A percentile compares a stretch with the other conserved stretches of the same genome.
phyloP scores from a whole-genome alignment of 2,113 vertebrate genomes.

The Nesogale talazaci region DNA sequence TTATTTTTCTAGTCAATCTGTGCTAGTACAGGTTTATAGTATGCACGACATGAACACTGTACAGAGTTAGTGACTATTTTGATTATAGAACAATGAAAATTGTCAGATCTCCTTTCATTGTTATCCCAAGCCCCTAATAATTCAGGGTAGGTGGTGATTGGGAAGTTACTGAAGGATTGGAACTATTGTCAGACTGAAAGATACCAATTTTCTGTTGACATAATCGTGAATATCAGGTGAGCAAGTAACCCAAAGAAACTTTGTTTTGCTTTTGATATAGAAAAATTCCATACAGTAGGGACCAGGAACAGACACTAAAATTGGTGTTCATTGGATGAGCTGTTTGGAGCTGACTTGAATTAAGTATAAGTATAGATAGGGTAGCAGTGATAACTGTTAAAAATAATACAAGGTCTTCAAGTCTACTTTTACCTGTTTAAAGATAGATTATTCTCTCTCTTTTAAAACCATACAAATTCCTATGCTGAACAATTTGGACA shows the following conservation, averaged over 20 bases:
- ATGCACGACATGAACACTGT: background rate
- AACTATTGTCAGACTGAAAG: background rate
- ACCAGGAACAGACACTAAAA: background rate
- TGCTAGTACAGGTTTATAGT: background rate
- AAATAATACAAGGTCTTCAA: background rate
- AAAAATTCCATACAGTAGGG: background rate
- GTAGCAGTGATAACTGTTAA: accelerated
- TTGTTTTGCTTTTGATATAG: background rate
- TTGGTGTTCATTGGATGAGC: background rate
- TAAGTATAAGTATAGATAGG: accelerated
- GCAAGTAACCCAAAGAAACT: background rate
- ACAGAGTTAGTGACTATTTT: background rate
- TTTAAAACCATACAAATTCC: background rate
- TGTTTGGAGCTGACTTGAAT: background rate
- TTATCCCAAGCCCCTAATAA: background rate
- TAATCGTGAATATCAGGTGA: background rate
- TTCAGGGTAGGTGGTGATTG: background rate
- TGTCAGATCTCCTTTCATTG: background rate
- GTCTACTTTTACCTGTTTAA: background rate
- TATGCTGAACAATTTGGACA: background rate
- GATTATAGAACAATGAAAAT: background rate
- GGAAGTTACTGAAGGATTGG: background rate
- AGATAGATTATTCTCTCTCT: background rate
- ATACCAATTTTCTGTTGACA: background rate
- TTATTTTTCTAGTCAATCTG: too few relatives aligned